These are phyloP conservation scores for Siderastrea siderea DNA, from an alignment of 92 coral and sea anemone genomes.

Conservation along the genomic window DNA sequence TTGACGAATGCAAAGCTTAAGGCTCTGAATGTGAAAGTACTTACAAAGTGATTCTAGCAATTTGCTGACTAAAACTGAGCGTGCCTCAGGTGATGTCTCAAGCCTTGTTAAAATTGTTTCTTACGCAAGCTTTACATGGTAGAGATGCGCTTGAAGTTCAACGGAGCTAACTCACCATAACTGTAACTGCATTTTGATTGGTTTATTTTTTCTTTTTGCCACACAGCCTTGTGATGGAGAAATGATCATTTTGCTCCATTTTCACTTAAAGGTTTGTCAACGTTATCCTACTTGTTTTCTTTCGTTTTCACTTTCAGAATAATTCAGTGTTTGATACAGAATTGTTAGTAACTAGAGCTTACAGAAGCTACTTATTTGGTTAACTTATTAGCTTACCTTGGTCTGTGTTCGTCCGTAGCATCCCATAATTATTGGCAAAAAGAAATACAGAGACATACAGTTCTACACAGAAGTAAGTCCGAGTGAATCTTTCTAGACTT, in stretches of 20 bases:
- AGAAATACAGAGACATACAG: conserved; percentile 98
- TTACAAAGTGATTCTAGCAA: neutral
- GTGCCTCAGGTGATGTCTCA: too few species aligned
- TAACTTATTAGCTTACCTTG: neutral
- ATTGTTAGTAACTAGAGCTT: too few species aligned
- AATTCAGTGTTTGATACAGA: neutral
- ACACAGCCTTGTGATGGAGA: conserved; percentile 98
- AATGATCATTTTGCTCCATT: conserved; percentile 97
- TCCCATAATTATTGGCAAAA: conserved; percentile 98
- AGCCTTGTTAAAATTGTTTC: too few species aligned
- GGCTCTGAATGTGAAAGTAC: too few species aligned
- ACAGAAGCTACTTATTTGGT: neutral
- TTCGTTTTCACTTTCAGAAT: neutral
- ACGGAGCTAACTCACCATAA: neutral
- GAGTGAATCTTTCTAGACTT: neutral
- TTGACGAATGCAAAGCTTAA: too few species aligned
- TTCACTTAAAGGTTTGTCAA: conserved; percentile 91
- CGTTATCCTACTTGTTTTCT: neutral
- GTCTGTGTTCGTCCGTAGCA: conserved; percentile 57
- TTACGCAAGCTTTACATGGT: neutral
- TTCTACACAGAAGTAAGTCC: conserved; percentile 95
- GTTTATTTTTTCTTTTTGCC: neutral
- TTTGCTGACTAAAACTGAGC: neutral
- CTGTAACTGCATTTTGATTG: neutral
- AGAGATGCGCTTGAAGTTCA: neutral